These are phyloP conservation scores for Acanthoscelides obtectus DNA, from an alignment of 2,888 invertebrate genomes.

Conservation along the genomic window DNA sequence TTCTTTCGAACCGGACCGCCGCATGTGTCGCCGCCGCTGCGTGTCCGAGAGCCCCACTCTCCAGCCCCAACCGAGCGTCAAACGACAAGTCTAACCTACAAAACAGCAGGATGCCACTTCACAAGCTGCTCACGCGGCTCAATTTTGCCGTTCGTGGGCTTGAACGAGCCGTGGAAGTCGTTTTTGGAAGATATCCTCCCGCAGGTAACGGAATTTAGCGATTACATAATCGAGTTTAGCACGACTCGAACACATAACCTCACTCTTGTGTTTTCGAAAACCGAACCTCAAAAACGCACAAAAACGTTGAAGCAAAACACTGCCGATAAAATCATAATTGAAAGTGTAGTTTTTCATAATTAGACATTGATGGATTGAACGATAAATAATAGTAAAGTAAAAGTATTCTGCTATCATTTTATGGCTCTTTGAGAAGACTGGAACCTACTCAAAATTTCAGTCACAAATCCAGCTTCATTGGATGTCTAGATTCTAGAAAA, in stretches of 20 bases:
- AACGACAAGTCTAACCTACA: background rate
- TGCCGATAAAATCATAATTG: too few species aligned
- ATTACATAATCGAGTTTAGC: slow-evolving; percentile 12
- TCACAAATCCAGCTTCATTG: too few species aligned
- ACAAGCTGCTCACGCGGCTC: slow-evolving; percentile 37
- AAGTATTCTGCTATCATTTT: too few species aligned
- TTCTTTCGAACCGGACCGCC: background rate
- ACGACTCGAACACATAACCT: slow-evolving; percentile 25
- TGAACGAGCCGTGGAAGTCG: slow-evolving; percentile 11
- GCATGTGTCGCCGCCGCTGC: background rate
- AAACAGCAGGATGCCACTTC: background rate
- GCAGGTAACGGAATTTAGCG: slow-evolving; percentile 22
- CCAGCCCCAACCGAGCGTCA: background rate
- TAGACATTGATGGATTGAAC: too few species aligned
- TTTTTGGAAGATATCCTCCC: slow-evolving; percentile 25
- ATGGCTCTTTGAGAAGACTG: too few species aligned
- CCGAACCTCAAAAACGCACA: background rate
- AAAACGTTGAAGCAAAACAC: background rate
- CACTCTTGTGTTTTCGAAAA: slow-evolving; percentile 17
- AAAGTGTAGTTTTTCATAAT: too few species aligned
- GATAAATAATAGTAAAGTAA: too few species aligned
- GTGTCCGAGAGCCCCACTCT: background rate
- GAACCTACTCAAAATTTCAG: too few species aligned
- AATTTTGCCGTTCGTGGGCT: slow-evolving; percentile 32
- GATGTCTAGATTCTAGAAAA: too few species aligned